Base-by-base conservation (phyloP, 2,888 invertebrate genomes). In the Melinaea menophilus region DNA sequence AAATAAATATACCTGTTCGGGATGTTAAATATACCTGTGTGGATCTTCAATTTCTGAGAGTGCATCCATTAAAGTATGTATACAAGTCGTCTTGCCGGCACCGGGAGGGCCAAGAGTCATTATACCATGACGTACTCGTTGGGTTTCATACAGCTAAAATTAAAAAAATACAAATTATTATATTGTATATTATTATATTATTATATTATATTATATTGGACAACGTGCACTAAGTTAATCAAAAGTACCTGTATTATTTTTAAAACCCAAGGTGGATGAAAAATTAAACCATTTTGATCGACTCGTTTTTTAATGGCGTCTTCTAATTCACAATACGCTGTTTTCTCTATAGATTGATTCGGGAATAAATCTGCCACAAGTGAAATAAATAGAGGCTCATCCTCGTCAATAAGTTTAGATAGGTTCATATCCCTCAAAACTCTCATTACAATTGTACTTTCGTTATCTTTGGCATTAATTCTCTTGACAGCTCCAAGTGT, bases 391-490 rank as follows among this genome's bases (percentile, higher is more conserved):
- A 99, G 92, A 0, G 99, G 98, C 79, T 99, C 99, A 80, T 99
- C 99, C 84, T 99, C 98, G 79, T 99, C 98, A 72, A 98, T 98
- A 59, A 99, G 90, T 86, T 99, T 99, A 3, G 98, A 98, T 22
- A 99, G 91, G 91, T 99, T 99, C 99, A 99, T 99, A 81, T 99
- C 98, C 71, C 98, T 92, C n/a, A 99, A 89, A 11, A 98, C 98
- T 75, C 98, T 91, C 98, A 99, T 99, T 12, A 99, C 98, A 71
- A 98, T 98, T 12, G 97, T 98, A 77, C 97, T 96, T 87, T 99
- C 99, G 54, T 95, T 94, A 85, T 99, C 98, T 85, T 96, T 96
- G 7, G 94, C 95, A 86, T 98, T 98, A 7, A 95, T 94, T 67
- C 98, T 92, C 83, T 99, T 99, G 0, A 97, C 94, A 0, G 98